Evolutionary conservation across 2,888 invertebrate genomes (phyloP).

Genomic region (Dichetophora obliterata): DNA sequence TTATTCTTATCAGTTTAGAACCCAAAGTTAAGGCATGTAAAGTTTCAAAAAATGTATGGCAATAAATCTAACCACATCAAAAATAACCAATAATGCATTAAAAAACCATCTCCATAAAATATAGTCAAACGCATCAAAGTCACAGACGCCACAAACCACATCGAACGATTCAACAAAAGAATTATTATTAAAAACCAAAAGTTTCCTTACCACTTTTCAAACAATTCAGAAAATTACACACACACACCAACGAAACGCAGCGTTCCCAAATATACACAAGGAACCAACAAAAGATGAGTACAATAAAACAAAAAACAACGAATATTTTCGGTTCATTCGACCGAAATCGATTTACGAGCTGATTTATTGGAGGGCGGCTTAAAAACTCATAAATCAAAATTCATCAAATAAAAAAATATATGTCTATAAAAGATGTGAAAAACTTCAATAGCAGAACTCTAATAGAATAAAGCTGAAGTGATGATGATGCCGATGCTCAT

Average conservation of each 20-base stretch:
- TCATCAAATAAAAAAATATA: constrained; percentile 45
- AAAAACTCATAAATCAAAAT: constrained; percentile 53
- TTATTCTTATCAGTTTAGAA: no score
- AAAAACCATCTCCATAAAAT: not conserved
- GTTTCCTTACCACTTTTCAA: constrained; percentile 45
- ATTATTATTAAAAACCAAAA: constrained; percentile 46
- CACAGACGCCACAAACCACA: constrained; percentile 1
- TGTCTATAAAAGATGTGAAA: constrained; percentile 20
- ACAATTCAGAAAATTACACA: constrained; percentile 19
- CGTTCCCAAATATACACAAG: not conserved
- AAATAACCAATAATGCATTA: no score
- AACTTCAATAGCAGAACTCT: constrained; percentile 18
- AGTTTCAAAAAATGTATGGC: no score
- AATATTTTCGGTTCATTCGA: constrained; percentile 39
- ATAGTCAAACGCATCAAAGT: constrained; percentile 16
- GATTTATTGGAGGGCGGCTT: constrained; percentile 54
- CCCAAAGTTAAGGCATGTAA: no score
- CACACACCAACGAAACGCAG: not conserved
- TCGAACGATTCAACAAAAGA: constrained; percentile 39
- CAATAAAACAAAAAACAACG: not conserved
- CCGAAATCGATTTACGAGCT: constrained; percentile 53
- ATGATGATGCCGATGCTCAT: not conserved
- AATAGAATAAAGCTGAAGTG: not conserved
- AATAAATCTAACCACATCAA: no score
- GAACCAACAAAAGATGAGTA: not conserved